Evolutionary conservation across 2,888 invertebrate species (phyloP), one percentile per base, ranked within the genome.

Genomic region (Drosophila flavopinicola): DNA sequence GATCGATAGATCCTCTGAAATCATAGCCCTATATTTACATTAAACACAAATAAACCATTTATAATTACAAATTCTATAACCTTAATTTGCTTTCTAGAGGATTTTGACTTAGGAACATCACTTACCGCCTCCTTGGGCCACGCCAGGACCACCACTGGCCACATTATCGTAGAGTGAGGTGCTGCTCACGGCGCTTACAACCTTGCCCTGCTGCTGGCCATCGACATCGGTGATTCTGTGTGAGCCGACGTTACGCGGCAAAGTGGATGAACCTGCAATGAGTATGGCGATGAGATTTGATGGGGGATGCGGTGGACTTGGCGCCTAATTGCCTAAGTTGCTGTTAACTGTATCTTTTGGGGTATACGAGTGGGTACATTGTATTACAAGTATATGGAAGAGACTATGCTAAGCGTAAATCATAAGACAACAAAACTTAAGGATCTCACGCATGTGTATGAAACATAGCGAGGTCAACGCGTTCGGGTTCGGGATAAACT

Each of bases 131-230:
- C 68, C 79, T 54, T 76, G 83, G 37, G 42, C 45, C 32, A 75
- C 59, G 27, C 68, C 70, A 1, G 76, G 70, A 29, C 88, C 89
- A 59, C 90, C 85, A 58, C 88, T 82, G 54, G 93, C 91, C 48
- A 97, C 96, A 90, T 97, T 96, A 92, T 97, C 97, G 89, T 97
- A 96, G 42, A 97, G 93, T 51, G 96, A 96, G 32, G 96, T 96
- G 79, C 96, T 96, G 69, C 96, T 96, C n/a, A 96, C 96, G 48
- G 96, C 96, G 24, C 96, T 94, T 44, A 95, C 94, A 59, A 96
- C 95, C 90, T 95, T 96, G 66, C 92, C 91, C 73, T 93, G 92
- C 66, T 92, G 90, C 64, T 93, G 84, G 52, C 88, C 88, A 70
- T 89, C 87, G 73, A 87, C 83, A 72, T 89, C 84, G 67, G 88